Conservation (phyloP, 2,888 invertebrate genomes). For the Ormyrus rosae region DNA sequence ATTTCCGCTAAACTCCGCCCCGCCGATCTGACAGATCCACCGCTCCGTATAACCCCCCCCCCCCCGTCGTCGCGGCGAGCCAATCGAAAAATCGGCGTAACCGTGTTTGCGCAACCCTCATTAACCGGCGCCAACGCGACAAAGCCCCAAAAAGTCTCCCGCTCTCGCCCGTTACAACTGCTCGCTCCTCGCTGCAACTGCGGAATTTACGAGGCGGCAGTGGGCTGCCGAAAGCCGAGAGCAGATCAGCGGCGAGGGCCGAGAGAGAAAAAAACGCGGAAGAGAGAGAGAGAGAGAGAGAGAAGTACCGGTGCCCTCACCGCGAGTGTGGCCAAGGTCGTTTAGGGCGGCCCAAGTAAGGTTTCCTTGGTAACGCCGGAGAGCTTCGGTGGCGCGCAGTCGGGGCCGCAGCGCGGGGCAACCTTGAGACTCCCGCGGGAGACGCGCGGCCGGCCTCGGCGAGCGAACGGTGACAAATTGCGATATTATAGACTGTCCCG, state of each 20-base stretch:
- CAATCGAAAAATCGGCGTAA: not conserved
- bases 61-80: not conserved
- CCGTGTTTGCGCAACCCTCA: constrained; percentile 37
- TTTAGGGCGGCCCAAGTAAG: constrained; percentile 57
- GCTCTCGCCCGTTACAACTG: not conserved
- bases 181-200: not conserved
- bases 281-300: not conserved
- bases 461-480: constrained; percentile 48
- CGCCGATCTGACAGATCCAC: too few species aligned
- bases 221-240: constrained; percentile 1
- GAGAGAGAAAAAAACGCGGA: not conserved
- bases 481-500: constrained; percentile 45
- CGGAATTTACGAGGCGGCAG: constrained; percentile 30
- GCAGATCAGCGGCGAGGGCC: constrained; percentile 17
- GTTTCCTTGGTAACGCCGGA: constrained; percentile 43
- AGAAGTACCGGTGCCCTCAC: constrained; percentile 50
- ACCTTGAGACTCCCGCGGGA: constrained; percentile 62
- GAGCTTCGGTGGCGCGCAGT: constrained; percentile 18
- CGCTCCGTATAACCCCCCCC: too few species aligned
- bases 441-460: constrained; percentile 46
- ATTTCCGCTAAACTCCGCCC: too few species aligned
- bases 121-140: constrained; percentile 43
- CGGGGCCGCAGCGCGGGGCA: constrained; percentile 33
- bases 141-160: constrained; percentile 10
- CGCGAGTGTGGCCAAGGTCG: constrained; percentile 71